phyloP scores from a whole-genome alignment of 1,140 invertebrate species.

The Andricus grossulariae region DNA sequence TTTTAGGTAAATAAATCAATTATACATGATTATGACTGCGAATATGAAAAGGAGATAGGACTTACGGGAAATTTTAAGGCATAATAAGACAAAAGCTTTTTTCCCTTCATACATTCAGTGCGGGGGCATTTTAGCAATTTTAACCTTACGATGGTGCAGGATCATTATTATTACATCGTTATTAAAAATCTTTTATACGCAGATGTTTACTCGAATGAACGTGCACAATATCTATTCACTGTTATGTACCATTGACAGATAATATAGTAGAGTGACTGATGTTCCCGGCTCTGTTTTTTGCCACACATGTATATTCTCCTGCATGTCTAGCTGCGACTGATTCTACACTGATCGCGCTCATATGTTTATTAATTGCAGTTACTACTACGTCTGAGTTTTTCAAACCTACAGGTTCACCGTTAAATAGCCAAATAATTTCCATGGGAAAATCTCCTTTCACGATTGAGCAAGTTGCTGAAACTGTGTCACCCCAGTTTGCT shows the following conservation, averaged over 20 bases:
- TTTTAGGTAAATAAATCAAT: too few species aligned
- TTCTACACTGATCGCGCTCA: slow-evolving; percentile 87
- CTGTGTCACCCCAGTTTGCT: slow-evolving; percentile 68
- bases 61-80: too few species aligned
- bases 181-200: slow-evolving; percentile 19
- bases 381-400: slow-evolving; percentile 83
- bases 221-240: slow-evolving; percentile 38
- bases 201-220: slow-evolving; percentile 38
- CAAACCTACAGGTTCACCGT: slow-evolving; percentile 79
- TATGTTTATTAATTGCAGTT: slow-evolving; percentile 84
- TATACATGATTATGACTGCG: too few species aligned
- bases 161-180: slow-evolving; percentile 6
- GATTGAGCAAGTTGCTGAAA: slow-evolving; percentile 85
- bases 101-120: too few species aligned
- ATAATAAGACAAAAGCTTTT: too few species aligned
- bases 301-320: slow-evolving; percentile 89
- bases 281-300: slow-evolving; percentile 84
- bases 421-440: slow-evolving; percentile 86
- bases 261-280: slow-evolving; percentile 82
- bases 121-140: too few species aligned
- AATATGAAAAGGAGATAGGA: too few species aligned
- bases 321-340: slow-evolving; percentile 84
- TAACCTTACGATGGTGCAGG: slow-evolving; percentile 43
- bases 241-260: slow-evolving; percentile 82
- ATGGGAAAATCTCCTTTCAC: slow-evolving; percentile 86